Conservation (phyloP, 2,888 invertebrate species). For the Exephanes ischioxanthus region DNA sequence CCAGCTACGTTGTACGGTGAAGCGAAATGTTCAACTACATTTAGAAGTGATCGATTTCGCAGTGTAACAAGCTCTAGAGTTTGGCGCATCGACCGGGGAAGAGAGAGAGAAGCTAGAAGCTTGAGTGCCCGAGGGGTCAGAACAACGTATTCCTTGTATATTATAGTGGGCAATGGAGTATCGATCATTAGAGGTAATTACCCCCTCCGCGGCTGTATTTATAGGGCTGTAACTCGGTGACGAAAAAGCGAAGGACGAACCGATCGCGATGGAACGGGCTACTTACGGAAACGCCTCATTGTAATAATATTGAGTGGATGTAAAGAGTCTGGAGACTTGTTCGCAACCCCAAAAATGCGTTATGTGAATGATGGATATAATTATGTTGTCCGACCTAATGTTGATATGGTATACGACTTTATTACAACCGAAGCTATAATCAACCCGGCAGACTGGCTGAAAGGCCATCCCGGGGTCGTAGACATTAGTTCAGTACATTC, state of each 20-base stretch:
- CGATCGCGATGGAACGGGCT: conserved; percentile 6
- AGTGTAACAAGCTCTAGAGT: conserved; percentile 54
- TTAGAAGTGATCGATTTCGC: conserved; percentile 60
- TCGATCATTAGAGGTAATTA: conserved; percentile 67
- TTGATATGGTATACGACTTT: background rate
- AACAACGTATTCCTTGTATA: conserved; percentile 42
- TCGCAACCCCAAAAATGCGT: background rate
- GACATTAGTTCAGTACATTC: conserved; percentile 19
- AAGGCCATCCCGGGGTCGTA: conserved; percentile 34
- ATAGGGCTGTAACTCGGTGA: conserved; percentile 35
- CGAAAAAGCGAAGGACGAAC: conserved; percentile 46
- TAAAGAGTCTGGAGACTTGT: background rate
- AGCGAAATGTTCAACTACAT: conserved; percentile 39
- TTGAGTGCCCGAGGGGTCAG: conserved; percentile 18
- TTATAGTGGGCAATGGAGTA: conserved; percentile 57
- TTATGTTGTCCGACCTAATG: background rate
- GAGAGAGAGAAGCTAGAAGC: background rate
- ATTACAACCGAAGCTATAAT: background rate
- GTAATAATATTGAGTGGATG: background rate
- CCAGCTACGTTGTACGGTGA: background rate
- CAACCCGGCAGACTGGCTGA: conserved; percentile 1
- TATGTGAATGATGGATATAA: background rate
- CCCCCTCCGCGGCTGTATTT: conserved; percentile 51
- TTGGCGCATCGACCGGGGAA: conserved; percentile 58
- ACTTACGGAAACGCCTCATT: conserved; percentile 20